Conservation (phyloP, 2,888 invertebrate species). For the Volucella inanis region DNA sequence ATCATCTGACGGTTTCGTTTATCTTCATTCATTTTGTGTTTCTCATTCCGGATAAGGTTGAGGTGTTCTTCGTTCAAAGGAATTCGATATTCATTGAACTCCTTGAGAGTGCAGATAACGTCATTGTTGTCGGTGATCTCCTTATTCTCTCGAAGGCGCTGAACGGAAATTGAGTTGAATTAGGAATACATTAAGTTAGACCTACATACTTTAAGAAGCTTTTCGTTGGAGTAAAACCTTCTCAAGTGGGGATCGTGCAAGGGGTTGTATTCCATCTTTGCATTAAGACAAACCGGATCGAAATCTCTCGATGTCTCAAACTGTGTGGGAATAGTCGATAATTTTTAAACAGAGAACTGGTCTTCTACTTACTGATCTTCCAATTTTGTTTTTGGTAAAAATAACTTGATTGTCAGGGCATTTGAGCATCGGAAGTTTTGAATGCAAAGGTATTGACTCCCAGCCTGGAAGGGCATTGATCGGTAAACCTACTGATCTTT, state of each 20-base stretch:
- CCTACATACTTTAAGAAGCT: constrained; percentile 78
- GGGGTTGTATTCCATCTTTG: constrained; percentile 84
- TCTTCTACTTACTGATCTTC: constrained; percentile 78
- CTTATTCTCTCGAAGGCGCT: constrained; percentile 84
- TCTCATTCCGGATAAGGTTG: constrained; percentile 84
- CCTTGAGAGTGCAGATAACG: constrained; percentile 86
- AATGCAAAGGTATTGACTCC: constrained; percentile 81
- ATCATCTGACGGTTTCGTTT: constrained; percentile 79
- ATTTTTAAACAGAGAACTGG: no score
- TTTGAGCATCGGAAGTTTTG: constrained; percentile 82
- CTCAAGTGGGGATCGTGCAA: constrained; percentile 86
- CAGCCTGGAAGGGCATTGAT: constrained; percentile 82
- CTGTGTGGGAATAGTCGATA: constrained; percentile 60
- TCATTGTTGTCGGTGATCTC: constrained; percentile 85
- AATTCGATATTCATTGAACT: constrained; percentile 87
- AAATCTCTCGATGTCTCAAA: constrained; percentile 79
- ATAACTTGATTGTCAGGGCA: constrained; percentile 82
- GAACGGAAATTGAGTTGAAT: constrained; percentile 78
- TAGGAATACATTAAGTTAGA: background rate
- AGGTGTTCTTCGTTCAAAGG: constrained; percentile 85
- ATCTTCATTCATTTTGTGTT: constrained; percentile 78
- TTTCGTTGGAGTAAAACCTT: constrained; percentile 83
- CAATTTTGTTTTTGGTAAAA: constrained; percentile 82
- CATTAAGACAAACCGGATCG: constrained; percentile 78
- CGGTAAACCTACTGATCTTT: constrained; percentile 78